A percentile compares a stretch with the other conserved stretches of the same genome.
These are phyloP conservation scores for Exephanes ischioxanthus DNA, from an alignment of 2,888 invertebrate genomes.

Conservation along the genomic window DNA sequence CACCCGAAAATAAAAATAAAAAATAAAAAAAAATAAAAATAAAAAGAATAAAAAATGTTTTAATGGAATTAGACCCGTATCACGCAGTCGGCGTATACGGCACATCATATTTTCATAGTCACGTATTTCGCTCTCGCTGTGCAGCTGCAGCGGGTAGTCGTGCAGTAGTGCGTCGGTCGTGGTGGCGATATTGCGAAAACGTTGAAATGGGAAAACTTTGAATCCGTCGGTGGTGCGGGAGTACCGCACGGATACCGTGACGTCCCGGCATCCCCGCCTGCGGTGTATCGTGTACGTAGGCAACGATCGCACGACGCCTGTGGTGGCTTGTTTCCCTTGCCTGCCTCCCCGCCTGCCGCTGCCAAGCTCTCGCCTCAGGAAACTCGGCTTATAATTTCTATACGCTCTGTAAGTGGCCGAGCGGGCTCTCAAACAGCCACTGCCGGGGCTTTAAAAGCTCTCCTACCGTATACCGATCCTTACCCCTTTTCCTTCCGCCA, in stretches of 20 bases:
- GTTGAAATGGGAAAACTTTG: slow-evolving; percentile 59
- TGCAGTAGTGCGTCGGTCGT: slow-evolving; percentile 11
- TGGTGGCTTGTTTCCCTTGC: background rate
- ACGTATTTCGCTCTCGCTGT: slow-evolving; percentile 5
- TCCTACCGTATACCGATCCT: slow-evolving; percentile 5
- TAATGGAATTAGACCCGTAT: slow-evolving; percentile 8
- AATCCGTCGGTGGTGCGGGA: slow-evolving; percentile 30
- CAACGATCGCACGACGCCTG: slow-evolving; percentile 10
- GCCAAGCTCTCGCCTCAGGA: slow-evolving; percentile 12
- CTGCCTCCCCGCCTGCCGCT: background rate
- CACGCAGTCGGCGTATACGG: background rate
- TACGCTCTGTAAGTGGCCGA: slow-evolving; percentile 23
- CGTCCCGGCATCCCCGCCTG: background rate
- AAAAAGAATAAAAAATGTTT: background rate
- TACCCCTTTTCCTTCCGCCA: background rate
- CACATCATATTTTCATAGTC: slow-evolving; percentile 7
- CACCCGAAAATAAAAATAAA: too few species aligned
- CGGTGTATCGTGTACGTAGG: slow-evolving; percentile 2
- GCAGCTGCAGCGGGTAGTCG: slow-evolving; percentile 7
- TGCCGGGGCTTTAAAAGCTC: slow-evolving; percentile 20
- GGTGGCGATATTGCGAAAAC: slow-evolving; percentile 44
- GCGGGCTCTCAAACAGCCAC: background rate
- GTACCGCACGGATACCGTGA: background rate
- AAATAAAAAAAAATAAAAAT: background rate
- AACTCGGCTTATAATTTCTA: slow-evolving; percentile 26